A percentile compares a stretch with the other conserved stretches of the same genome.
Evolutionary conservation across 1,140 invertebrate genomes (phyloP).

Genomic region (Saccostrea glomerata): DNA sequence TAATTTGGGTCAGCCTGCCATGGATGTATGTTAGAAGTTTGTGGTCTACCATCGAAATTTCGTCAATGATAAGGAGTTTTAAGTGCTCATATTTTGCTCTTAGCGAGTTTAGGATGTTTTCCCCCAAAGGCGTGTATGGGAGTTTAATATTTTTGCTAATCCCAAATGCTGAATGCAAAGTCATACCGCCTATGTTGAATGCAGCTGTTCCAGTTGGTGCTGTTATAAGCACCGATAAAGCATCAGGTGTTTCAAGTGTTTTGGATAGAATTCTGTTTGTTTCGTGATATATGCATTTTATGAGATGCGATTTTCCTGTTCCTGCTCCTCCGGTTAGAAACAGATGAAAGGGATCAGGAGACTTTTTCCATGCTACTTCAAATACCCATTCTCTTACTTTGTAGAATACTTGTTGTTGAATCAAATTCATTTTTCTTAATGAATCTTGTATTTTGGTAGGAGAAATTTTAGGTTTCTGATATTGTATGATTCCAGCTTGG

Average conservation of each 20-base stretch:
- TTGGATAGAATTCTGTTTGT: constrained; percentile 41
- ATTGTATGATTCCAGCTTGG: neutral
- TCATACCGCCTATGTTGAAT: constrained; percentile 50
- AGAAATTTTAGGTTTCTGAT: neutral
- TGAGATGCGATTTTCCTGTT: constrained; percentile 44
- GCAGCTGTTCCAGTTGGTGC: constrained; percentile 48
- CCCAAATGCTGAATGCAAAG: constrained; percentile 25
- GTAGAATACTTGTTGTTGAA: constrained; percentile 42
- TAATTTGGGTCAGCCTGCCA: constrained; percentile 49
- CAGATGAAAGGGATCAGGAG: constrained; percentile 39
- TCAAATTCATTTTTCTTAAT: constrained; percentile 32
- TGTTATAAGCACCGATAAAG: constrained; percentile 46
- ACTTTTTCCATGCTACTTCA: constrained; percentile 12
- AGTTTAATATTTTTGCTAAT: constrained; percentile 26
- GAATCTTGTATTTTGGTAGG: neutral
- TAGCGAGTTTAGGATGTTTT: constrained; percentile 23
- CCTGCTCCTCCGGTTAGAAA: constrained; percentile 46
- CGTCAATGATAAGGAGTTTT: constrained; percentile 56
- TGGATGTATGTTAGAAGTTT: constrained; percentile 54
- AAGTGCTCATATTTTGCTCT: constrained; percentile 24
- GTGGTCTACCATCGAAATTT: constrained; percentile 58
- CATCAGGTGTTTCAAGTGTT: constrained; percentile 24
- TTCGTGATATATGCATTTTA: constrained; percentile 44
- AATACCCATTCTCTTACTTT: constrained; percentile 17
- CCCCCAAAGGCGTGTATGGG: constrained; percentile 39